Conservation (phyloP, 2,888 invertebrate species). For the Sarcophaga variegata region DNA sequence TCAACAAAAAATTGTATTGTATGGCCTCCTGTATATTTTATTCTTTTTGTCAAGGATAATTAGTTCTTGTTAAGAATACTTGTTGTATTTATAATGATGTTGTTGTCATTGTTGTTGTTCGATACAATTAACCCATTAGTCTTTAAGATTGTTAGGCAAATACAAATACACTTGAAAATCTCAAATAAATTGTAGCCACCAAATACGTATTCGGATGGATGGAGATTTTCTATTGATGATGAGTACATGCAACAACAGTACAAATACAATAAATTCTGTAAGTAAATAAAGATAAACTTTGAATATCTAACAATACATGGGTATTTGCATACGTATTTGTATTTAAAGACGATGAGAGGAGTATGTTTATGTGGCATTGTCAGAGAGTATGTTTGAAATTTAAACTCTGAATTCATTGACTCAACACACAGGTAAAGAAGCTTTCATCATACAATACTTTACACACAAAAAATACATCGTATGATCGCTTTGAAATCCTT, state of each 20-base stretch:
- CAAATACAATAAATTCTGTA: not conserved
- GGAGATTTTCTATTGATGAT: conserved; percentile 2
- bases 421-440: too few species aligned
- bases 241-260: conserved; percentile 18
- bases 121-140: conserved; percentile 68
- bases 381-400: not conserved
- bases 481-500: not conserved
- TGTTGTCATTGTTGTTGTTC: conserved; percentile 10
- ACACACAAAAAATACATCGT: not conserved
- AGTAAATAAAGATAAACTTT: not conserved
- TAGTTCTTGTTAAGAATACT: conserved; percentile 39
- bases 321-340: conserved; percentile 40
- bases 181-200: not conserved
- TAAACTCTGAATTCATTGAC: not conserved
- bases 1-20: too few species aligned
- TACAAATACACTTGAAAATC: conserved; percentile 22
- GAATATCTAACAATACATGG: not conserved
- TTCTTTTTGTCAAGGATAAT: conserved; percentile 54
- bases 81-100: conserved; percentile 8
- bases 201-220: not conserved
- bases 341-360: conserved; percentile 32
- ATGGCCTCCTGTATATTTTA: not conserved
- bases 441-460: too few species aligned
- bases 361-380: not conserved
- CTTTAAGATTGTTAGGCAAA: conserved; percentile 67